Evolutionary conservation across 2,797 vertebrate genomes (phyloP), one percentile per base, ranked within the genome.

Genomic region (Tragelaphus oryx): DNA sequence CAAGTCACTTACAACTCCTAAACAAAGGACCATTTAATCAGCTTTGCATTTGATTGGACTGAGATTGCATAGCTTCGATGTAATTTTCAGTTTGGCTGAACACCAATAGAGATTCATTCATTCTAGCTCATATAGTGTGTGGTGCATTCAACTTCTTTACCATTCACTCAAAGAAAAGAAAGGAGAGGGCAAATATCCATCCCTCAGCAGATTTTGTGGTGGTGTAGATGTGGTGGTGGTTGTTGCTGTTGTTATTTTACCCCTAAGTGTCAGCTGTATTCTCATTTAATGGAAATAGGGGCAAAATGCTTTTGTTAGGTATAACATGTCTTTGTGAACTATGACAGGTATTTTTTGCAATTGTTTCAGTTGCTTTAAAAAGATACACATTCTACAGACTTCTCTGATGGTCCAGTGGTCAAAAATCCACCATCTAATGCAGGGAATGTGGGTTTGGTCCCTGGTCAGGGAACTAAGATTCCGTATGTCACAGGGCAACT

Each of bases 31-130:
- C 8, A 52, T 95, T 94, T 96, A 96, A 93, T n/a, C 41, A 92
- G 46, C 5, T 95, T 96, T 95, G 74, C 75, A 81, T 91, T 86
- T 3, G 12, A 76, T 76, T 87, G 30, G 55, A 93, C 68, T 89
- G 87, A 93, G 26, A 92, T 89, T 91, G 41, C 93, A 85, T 85
- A 95, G 33, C 41, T 86, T 91, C 30, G 10, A 20, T 87, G 6
- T 82, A 95, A 94, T 95, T 96, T 96, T 93, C 41, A 92, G 12
- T 91, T 90, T 97, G 89, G 16, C 33, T 91, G 79, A 84, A 94
- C 28, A 96, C 46, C 55, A 89, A 68, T 71, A 71, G 83, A 76
- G 44, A 93, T 68, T 81, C 20, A 85, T 89, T 96, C 75, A 82
- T 92, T 95, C 50, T 59, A 75, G 41, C 17, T 75, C 74, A 52